phyloP scores from a whole-genome alignment of 2,113 vertebrate species.

The Megaceryle torquata region DNA sequence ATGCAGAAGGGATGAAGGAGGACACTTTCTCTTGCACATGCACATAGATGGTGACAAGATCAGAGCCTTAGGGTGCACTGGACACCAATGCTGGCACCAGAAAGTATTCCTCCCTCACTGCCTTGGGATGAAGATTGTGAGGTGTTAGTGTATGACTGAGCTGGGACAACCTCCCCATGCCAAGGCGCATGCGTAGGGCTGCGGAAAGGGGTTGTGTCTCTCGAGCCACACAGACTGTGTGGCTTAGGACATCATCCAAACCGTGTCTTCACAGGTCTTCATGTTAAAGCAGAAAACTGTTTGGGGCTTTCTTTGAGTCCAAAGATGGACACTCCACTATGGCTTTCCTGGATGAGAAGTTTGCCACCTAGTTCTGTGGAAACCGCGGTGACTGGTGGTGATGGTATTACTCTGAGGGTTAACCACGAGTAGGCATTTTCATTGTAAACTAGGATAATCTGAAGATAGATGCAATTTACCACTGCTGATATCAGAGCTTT shows the following conservation, averaged over 20 bases:
- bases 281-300: not conserved
- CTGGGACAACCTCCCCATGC: not conserved
- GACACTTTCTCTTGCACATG: not conserved
- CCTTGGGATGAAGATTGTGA: not conserved
- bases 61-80: not conserved
- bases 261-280: not conserved
- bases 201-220: not conserved
- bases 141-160: accelerated
- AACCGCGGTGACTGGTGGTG: not conserved
- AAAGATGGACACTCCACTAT: not conserved
- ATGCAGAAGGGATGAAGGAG: not conserved
- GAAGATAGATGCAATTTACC: not conserved
- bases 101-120: not conserved
- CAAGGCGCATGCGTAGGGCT: accelerated
- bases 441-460: not conserved
- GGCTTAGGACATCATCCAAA: not conserved
- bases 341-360: not conserved
- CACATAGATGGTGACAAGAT: accelerated
- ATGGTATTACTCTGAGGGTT: not conserved
- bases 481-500: not conserved
- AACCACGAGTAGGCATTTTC: not conserved
- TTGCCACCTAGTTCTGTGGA: not conserved
- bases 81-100: not conserved
- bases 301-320: not conserved
- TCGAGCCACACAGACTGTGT: not conserved